phyloP scores from a whole-genome alignment of 2,888 invertebrate species.

The Aphidoletes aphidimyza region DNA sequence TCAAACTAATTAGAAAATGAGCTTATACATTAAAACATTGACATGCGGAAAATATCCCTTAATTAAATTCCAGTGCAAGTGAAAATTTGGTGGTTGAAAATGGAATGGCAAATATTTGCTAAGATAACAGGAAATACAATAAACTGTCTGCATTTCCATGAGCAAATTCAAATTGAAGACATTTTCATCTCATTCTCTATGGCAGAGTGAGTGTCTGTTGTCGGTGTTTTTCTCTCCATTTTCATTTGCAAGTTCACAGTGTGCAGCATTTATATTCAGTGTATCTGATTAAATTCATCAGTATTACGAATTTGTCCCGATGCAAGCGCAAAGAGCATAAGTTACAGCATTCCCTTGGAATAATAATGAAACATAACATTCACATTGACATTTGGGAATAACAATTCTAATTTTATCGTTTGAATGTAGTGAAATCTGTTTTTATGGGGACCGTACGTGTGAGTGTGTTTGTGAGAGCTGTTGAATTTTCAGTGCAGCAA shows the following conservation, averaged over 20 bases:
- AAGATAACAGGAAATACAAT: background rate
- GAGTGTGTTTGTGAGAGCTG: too few species aligned
- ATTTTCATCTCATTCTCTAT: background rate
- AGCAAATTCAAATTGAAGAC: background rate
- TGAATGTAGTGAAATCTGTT: background rate
- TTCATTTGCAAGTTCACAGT: background rate
- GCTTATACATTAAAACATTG: background rate
- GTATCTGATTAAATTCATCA: constrained; percentile 24
- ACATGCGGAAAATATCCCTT: background rate
- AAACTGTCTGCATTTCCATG: constrained; percentile 2
- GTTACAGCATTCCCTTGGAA: constrained; percentile 8
- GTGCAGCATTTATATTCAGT: background rate
- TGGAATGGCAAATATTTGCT: background rate
- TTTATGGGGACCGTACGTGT: background rate
- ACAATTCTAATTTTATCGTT: constrained; percentile 47
- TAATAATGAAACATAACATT: constrained; percentile 26
- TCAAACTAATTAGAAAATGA: constrained; percentile 13
- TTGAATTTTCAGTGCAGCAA: too few species aligned
- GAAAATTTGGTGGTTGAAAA: background rate
- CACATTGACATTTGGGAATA: constrained; percentile 47
- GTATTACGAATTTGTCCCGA: constrained; percentile 22
- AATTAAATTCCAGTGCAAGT: constrained; percentile 1
- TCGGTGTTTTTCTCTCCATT: background rate
- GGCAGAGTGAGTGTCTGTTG: background rate
- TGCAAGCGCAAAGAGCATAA: background rate